A percentile compares a stretch with the other conserved stretches of the same genome.
Evolutionary conservation across 2,888 invertebrate genomes (phyloP).

Genomic region (Cephonodes hylas): DNA sequence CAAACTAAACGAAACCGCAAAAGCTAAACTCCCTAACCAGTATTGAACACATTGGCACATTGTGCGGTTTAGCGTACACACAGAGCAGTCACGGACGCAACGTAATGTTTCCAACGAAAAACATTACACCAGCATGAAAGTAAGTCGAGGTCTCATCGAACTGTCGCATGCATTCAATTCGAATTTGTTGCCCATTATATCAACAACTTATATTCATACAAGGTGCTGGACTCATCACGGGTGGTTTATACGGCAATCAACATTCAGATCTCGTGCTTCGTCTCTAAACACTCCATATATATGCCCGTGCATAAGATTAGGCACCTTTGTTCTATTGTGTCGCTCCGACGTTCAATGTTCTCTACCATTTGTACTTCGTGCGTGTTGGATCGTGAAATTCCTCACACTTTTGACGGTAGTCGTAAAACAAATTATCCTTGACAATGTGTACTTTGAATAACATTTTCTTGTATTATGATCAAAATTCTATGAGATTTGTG

Average conservation of each 20-base stretch:
- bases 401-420: not conserved
- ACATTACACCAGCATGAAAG: slow-evolving; percentile 21
- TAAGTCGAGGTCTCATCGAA: slow-evolving; percentile 29
- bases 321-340: slow-evolving; percentile 39
- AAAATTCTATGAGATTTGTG: too few species aligned
- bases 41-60: not conserved
- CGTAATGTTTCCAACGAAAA: not conserved
- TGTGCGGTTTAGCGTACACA: not conserved
- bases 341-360: slow-evolving; percentile 19
- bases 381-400: not conserved
- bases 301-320: slow-evolving; percentile 40
- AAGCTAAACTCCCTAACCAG: not conserved
- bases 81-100: not conserved
- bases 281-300: slow-evolving; percentile 58
- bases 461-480: too few species aligned
- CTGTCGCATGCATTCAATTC: slow-evolving; percentile 22
- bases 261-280: slow-evolving; percentile 43
- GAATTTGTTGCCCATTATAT: slow-evolving; percentile 36
- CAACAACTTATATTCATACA: slow-evolving; percentile 39
- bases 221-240: slow-evolving; percentile 27
- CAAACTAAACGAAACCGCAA: too few species aligned
- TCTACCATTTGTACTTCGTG: not conserved
- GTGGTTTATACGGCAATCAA: slow-evolving; percentile 36
- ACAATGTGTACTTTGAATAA: too few species aligned
- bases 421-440: not conserved